phyloP scores from a whole-genome alignment of 2,888 invertebrate genomes.

The Frankliniella intonsa region DNA sequence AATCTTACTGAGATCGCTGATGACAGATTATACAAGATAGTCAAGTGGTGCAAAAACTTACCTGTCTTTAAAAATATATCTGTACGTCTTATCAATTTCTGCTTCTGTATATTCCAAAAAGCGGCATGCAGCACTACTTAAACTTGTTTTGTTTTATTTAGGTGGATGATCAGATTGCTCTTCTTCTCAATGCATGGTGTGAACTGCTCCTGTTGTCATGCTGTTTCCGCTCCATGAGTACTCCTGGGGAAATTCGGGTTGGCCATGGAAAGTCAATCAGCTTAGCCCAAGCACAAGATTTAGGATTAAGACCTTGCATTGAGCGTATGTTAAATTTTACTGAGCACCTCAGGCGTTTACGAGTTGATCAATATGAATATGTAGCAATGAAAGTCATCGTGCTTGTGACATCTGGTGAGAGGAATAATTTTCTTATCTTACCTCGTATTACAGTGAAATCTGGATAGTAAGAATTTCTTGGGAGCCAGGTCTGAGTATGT shows the following conservation, averaged over 20 bases:
- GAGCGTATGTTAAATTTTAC: constrained; percentile 93
- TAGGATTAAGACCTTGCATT: constrained; percentile 80
- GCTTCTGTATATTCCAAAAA: neutral
- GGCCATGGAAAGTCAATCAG: constrained; percentile 61
- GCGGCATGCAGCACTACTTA: neutral
- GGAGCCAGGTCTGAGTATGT: no score
- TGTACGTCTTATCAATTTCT: constrained; percentile 52
- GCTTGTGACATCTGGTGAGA: constrained; percentile 79
- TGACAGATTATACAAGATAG: constrained; percentile 92
- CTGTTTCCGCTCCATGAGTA: constrained; percentile 88
- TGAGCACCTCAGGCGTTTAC: constrained; percentile 80
- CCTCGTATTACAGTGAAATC: no score
- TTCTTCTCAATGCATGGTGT: constrained; percentile 97
- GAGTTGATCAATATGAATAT: constrained; percentile 93
- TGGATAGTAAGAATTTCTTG: no score
- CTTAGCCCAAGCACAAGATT: constrained; percentile 61
- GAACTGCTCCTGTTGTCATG: constrained; percentile 86
- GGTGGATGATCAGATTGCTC: constrained; percentile 97
- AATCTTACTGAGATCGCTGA: constrained; percentile 93
- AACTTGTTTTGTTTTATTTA: constrained; percentile 45
- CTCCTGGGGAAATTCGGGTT: constrained; percentile 82
- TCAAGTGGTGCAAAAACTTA: constrained; percentile 96
- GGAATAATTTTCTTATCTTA: neutral
- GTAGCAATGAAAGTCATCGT: constrained; percentile 94
- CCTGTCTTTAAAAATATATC: constrained; percentile 95